Conservation (phyloP, 2,888 invertebrate species). For the Eristalis pertinax region DNA sequence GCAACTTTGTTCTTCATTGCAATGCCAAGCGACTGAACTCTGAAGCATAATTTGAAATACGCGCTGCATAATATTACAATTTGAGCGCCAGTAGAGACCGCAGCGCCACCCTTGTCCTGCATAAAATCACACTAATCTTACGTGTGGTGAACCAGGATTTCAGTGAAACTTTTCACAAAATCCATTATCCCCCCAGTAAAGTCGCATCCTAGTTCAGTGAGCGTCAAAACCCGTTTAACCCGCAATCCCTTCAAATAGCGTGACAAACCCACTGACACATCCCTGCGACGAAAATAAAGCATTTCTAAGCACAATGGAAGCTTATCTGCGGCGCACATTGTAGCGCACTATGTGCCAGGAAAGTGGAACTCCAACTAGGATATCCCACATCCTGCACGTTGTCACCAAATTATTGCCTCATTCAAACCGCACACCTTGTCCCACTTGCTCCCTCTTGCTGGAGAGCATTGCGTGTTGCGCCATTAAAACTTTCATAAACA, state of each 20-base stretch:
- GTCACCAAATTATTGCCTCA: not conserved
- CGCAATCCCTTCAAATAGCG: not conserved
- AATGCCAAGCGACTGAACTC: not conserved
- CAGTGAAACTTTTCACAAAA: not conserved
- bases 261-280: not conserved
- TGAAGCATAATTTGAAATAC: not conserved
- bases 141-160: not conserved
- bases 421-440: not conserved
- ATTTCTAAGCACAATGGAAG: not conserved
- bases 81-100: not conserved
- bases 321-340: not conserved
- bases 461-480: not conserved
- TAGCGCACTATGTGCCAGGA: not conserved
- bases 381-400: not conserved
- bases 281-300: not conserved
- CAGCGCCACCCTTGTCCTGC: not conserved
- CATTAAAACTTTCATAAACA: slow-evolving; percentile 1
- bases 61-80: not conserved
- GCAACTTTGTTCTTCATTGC: not conserved
- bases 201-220: not conserved
- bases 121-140: not conserved
- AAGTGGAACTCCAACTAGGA: not conserved
- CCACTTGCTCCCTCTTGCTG: not conserved
- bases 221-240: not conserved
- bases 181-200: not conserved